Conservation (phyloP, 2,113 vertebrate genomes). For the Motacilla alba region DNA sequence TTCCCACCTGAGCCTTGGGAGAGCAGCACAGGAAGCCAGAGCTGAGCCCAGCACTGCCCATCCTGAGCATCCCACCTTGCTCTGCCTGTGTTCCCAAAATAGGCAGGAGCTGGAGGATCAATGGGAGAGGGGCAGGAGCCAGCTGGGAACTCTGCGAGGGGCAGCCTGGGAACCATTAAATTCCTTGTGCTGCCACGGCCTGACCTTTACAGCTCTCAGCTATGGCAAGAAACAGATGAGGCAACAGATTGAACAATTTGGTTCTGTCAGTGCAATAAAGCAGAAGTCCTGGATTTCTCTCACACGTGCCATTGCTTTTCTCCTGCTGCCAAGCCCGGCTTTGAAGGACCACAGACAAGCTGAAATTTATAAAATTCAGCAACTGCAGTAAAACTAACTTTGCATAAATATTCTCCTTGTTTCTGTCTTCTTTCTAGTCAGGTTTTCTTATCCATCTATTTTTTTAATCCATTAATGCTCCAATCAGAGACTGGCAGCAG, state of each 20-base stretch:
- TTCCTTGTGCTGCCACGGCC: constrained; percentile 33
- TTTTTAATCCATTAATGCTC: background rate
- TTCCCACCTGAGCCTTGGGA: background rate
- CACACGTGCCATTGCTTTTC: constrained; percentile 48
- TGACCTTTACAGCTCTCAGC: constrained; percentile 64
- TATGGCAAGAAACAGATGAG: constrained; percentile 64
- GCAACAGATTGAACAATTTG: constrained; percentile 67
- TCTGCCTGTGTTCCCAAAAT: constrained; percentile 37
- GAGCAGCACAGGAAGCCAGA: background rate
- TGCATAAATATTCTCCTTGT: background rate
- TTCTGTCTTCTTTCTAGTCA: accelerated
- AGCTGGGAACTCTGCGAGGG: constrained; percentile 43
- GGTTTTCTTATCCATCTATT: background rate
- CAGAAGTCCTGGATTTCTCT: constrained; percentile 66
- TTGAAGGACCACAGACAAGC: background rate
- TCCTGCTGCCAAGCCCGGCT: constrained; percentile 28
- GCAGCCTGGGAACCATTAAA: constrained; percentile 41
- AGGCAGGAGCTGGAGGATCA: background rate
- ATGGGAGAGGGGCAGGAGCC: background rate
- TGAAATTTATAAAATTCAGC: background rate
- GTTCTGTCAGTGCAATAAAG: constrained; percentile 70
- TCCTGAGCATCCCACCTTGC: background rate
- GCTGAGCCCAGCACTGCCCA: accelerated
- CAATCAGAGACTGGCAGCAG: background rate
- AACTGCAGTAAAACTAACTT: background rate